These are phyloP conservation scores for Anthrax anthrax DNA, from an alignment of 2,888 invertebrate species.

Conservation along the genomic window DNA sequence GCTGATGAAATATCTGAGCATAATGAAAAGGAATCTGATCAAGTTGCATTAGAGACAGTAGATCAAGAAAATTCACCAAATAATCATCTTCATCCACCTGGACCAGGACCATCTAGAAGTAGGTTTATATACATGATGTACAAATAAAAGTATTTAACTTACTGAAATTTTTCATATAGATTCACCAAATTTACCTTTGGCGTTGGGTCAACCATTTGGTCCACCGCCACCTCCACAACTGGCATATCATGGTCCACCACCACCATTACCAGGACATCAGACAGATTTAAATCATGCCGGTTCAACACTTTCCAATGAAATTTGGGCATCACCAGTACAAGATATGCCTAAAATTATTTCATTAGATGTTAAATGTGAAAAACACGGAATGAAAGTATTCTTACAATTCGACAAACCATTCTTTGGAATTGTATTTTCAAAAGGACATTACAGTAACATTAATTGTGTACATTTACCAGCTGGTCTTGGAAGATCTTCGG, in stretches of 20 bases:
- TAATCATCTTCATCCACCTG: slow-evolving; percentile 34
- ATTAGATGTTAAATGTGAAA: slow-evolving; percentile 86
- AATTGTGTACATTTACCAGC: slow-evolving; percentile 86
- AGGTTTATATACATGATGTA: slow-evolving; percentile 11
- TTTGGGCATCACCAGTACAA: slow-evolving; percentile 72
- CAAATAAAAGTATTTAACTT: neutral
- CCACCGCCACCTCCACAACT: slow-evolving; percentile 40
- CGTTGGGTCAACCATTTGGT: slow-evolving; percentile 38
- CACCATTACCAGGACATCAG: slow-evolving; percentile 33
- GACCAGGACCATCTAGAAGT: slow-evolving; percentile 26
- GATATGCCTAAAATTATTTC: slow-evolving; percentile 91
- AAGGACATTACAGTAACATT: slow-evolving; percentile 84
- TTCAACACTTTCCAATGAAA: slow-evolving; percentile 45
- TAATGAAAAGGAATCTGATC: slow-evolving; percentile 50
- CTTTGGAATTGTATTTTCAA: slow-evolving; percentile 90
- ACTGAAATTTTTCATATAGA: slow-evolving; percentile 35
- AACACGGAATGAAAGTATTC: slow-evolving; percentile 85
- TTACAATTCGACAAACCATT: slow-evolving; percentile 90
- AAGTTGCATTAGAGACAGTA: slow-evolving; percentile 56
- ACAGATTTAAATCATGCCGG: slow-evolving; percentile 27
- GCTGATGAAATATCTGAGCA: slow-evolving; percentile 38
- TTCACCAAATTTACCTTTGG: slow-evolving; percentile 35
- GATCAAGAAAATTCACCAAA: slow-evolving; percentile 39
- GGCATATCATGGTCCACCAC: slow-evolving; percentile 61
- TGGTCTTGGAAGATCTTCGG: slow-evolving; percentile 69